Percentiles rank a stretch among this genome's conserved stretches.
These are phyloP conservation scores for Amblyopsis rosae DNA, from an alignment of 2,113 vertebrate genomes.

Conservation along the genomic window DNA sequence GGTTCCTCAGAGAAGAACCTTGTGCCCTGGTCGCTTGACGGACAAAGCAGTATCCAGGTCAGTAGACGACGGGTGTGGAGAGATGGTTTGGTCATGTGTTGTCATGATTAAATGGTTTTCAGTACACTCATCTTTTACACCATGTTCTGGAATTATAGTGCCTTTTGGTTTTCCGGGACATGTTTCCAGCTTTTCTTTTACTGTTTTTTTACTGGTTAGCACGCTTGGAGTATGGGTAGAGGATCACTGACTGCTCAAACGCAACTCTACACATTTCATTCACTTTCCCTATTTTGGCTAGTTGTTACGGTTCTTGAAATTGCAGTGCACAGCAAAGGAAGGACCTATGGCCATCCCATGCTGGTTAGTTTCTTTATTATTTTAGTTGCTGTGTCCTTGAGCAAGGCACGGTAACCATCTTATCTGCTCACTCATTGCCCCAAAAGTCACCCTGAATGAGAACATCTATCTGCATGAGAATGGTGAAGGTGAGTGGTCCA, in stretches of 20 bases:
- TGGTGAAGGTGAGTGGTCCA: slow-evolving; percentile 21
- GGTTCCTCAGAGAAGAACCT: slow-evolving; percentile 90
- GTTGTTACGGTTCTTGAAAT: too few species aligned
- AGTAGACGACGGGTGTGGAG: slow-evolving; percentile 51
- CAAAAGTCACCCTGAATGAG: slow-evolving; percentile 8
- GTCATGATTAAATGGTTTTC: too few species aligned
- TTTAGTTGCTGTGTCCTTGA: background rate
- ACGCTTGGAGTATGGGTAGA: too few species aligned
- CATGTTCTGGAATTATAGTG: background rate
- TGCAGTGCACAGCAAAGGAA: too few species aligned
- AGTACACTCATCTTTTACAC: too few species aligned
- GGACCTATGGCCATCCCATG: too few species aligned
- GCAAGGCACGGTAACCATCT: background rate
- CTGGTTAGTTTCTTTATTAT: background rate
- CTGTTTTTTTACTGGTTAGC: too few species aligned
- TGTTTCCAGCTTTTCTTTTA: too few species aligned
- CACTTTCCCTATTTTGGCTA: too few species aligned
- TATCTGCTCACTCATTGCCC: slow-evolving; percentile 6
- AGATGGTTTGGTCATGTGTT: too few species aligned
- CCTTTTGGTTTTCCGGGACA: background rate
- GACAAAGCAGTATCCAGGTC: slow-evolving; percentile 90
- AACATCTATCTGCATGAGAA: background rate
- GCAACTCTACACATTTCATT: too few species aligned
- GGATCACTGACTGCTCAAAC: too few species aligned
- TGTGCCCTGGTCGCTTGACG: slow-evolving; percentile 85